Evolutionary conservation across 2,888 invertebrate species (phyloP), one percentile per base, ranked within the genome.

Genomic region (Lycocerus yunnanus): DNA sequence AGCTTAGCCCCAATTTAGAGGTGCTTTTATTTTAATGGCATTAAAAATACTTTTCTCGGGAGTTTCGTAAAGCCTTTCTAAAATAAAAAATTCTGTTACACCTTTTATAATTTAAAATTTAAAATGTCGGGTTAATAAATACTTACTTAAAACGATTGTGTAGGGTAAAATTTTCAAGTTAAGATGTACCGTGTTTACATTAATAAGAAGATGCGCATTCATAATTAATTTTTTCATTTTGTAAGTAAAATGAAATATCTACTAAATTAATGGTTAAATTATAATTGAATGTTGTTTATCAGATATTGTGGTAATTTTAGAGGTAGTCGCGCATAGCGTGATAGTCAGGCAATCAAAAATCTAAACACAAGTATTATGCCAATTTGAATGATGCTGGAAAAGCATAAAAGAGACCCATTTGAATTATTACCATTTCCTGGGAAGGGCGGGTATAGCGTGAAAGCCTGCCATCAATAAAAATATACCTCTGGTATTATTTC

Each of bases 391-490:
- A 77, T 75, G 77, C 75, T 77, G 77, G 71, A 71, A 75, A 75
- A 73, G 69, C 71, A 75, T 69, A 75, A 77, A 71, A 73, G 71
- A 78, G 76, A 74, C 75, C 72, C 70, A 74, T 75, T 72, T 78
- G 76, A 78, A 77, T 78, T 78, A 78, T 78, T 78, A 73, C 75
- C 76, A 67, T 77, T 76, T 78, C 77, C 78, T 77, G 74, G 73
- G 77, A 71, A 70, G 75, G 63, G 67, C 77, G 71, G 71, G 74
- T 70, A 76, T 78, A 74, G 80, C 78, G 78, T 80, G 78, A 78
- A 78, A 80, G 73, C 73, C 72, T 65, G 78, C 77, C 78, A 80
- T 80, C 78, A 80, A 80, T 80, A 80, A 80, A 78, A 80, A 77
- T 77, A 75, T 77, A 75, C 77, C 72, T 69, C 76, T 67, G 60